phyloP scores from a whole-genome alignment of 2,113 vertebrate genomes.

The Paramisgurnus dabryanus region DNA sequence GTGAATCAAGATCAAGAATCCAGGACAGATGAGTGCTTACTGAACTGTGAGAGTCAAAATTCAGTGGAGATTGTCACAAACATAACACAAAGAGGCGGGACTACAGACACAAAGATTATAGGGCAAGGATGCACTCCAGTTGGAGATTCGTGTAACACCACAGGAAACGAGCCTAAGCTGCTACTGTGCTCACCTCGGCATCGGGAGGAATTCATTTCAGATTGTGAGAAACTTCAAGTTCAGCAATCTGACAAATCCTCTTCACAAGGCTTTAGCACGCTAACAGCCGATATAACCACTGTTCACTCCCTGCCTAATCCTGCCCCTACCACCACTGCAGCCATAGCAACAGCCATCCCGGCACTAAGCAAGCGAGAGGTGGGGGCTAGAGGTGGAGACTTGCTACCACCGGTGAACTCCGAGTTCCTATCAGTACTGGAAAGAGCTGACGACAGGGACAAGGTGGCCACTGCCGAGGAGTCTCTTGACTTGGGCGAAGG shows the following conservation, averaged over 20 bases:
- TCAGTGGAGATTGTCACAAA: neutral
- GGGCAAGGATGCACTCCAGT: neutral
- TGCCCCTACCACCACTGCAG: slow-evolving; percentile 58
- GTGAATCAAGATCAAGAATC: slow-evolving; percentile 1
- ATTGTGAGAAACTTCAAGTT: slow-evolving; percentile 20
- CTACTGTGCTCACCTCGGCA: slow-evolving; percentile 20
- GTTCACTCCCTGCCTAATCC: slow-evolving; percentile 60
- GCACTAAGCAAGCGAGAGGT: slow-evolving; percentile 48
- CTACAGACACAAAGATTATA: neutral
- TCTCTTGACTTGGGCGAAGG: slow-evolving; percentile 46
- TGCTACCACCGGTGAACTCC: slow-evolving; percentile 6
- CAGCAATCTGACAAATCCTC: slow-evolving; percentile 45
- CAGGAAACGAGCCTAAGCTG: neutral
- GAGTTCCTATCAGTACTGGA: slow-evolving; percentile 42
- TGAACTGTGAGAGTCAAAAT: slow-evolving; percentile 29
- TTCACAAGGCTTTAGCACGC: slow-evolving; percentile 45
- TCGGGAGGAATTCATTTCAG: slow-evolving; percentile 3
- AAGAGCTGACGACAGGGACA: slow-evolving; percentile 38
- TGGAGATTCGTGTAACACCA: neutral
- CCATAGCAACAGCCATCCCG: slow-evolving; percentile 66
- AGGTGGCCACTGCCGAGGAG: slow-evolving; percentile 50
- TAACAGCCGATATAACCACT: slow-evolving; percentile 32
- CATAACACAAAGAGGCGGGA: neutral
- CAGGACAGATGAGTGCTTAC: slow-evolving; percentile 1
- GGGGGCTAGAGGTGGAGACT: slow-evolving; percentile 42